phyloP scores from a whole-genome alignment of 2,113 vertebrate genomes.

The Aviceda subcristata region DNA sequence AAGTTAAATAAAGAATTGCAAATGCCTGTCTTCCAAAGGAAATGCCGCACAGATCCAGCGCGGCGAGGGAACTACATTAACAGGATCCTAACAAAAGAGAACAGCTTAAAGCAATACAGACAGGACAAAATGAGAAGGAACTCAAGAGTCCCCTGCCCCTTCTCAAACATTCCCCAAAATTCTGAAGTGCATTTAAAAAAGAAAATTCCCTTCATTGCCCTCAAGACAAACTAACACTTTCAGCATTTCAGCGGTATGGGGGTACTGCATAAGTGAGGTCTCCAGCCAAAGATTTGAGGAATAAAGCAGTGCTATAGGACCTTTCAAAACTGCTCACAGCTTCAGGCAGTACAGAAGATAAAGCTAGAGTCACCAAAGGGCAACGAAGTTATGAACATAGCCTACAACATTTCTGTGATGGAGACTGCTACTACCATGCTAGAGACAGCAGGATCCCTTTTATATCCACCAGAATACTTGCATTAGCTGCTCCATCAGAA shows the following conservation, averaged over 20 bases:
- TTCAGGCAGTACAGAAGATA: background rate
- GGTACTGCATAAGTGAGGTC: background rate
- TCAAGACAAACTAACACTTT: background rate
- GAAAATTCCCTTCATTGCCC: background rate
- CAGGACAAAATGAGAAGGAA: background rate
- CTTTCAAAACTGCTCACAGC: background rate
- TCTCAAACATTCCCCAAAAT: background rate
- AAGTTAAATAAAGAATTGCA: conserved; percentile 1
- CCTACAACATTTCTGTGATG: background rate
- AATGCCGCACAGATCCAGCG: background rate
- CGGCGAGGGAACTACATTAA: background rate
- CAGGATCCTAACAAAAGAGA: background rate
- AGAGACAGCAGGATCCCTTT: background rate
- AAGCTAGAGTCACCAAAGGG: background rate
- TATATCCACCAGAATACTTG: background rate
- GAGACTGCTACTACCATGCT: background rate
- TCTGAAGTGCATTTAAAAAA: background rate
- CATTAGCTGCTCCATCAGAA: background rate
- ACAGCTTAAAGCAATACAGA: background rate
- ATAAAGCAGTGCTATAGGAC: background rate
- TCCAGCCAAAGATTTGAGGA: background rate
- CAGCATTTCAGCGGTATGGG: background rate
- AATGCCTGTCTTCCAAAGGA: conserved; percentile 10
- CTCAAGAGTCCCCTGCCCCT: background rate
- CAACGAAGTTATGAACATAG: background rate